Percentiles rank a stretch among this genome's conserved stretches.
Evolutionary conservation across 2,797 vertebrate species (phyloP).

Genomic region (Coluber constrictor): DNA sequence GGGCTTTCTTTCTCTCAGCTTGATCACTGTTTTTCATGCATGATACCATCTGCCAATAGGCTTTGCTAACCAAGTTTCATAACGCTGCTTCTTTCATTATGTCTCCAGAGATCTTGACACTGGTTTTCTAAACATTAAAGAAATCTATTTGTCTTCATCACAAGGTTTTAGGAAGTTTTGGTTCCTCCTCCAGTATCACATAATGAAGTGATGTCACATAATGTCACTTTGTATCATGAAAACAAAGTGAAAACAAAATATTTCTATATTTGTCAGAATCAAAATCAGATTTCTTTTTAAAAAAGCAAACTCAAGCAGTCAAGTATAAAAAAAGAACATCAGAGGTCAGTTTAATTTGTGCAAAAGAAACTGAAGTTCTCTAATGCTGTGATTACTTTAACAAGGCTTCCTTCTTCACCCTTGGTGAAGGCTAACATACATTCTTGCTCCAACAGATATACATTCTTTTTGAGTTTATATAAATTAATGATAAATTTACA

Average conservation of each 20-base stretch:
- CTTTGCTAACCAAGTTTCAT: constrained; percentile 54
- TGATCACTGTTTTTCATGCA: constrained; percentile 60
- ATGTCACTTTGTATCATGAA: neutral
- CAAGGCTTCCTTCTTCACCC: neutral
- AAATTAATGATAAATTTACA: neutral
- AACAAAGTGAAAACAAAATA: neutral
- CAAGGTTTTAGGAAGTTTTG: constrained; percentile 55
- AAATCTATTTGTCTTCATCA: constrained; percentile 49
- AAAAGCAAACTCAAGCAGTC: neutral
- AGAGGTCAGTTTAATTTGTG: neutral
- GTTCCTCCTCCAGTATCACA: constrained; percentile 19
- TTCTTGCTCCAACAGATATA: neutral
- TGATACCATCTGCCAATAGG: constrained; percentile 66
- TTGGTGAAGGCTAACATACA: neutral
- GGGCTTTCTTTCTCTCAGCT: constrained; percentile 58
- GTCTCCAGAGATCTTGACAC: constrained; percentile 51
- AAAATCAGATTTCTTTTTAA: neutral
- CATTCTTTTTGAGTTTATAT: neutral
- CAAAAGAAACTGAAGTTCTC: neutral
- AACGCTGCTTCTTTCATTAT: constrained; percentile 45
- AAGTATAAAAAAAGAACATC: neutral
- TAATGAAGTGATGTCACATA: constrained; percentile 23
- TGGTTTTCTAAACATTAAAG: constrained; percentile 56
- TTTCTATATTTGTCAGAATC: neutral
- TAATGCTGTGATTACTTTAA: neutral